phyloP scores from a whole-genome alignment of 2,113 vertebrate species.

The Spea multiplicata region DNA sequence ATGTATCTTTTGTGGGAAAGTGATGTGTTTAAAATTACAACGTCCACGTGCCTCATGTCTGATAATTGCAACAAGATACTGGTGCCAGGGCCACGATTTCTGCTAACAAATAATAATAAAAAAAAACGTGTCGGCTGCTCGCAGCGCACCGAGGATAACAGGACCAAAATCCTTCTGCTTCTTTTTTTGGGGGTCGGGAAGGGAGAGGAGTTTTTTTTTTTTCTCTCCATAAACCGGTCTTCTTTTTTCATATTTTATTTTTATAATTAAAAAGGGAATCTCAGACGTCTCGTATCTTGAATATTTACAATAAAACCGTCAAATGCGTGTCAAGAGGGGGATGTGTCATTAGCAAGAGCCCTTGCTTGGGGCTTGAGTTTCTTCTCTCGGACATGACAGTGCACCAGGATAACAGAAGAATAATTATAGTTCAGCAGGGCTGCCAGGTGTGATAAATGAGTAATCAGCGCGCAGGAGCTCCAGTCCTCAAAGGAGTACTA shows the following conservation, averaged over 20 bases:
- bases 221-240: constrained; percentile 50
- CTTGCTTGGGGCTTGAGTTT: constrained; percentile 57
- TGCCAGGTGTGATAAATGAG: constrained; percentile 99
- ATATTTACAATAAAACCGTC: constrained; percentile 80
- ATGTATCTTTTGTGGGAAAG: constrained; percentile 70
- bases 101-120: constrained; percentile 58
- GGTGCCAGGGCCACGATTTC: constrained; percentile 53
- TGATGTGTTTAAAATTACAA: constrained; percentile 61
- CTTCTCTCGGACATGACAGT: constrained; percentile 96
- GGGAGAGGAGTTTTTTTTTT: constrained; percentile 50
- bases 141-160: constrained; percentile 58
- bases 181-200: constrained; percentile 48
- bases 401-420: constrained; percentile 95
- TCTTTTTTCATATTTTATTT: constrained; percentile 53
- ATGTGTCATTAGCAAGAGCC: constrained; percentile 81
- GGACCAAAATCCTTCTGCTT: constrained; percentile 60
- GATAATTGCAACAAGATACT: constrained; percentile 72
- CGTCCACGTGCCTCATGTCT: constrained; percentile 64
- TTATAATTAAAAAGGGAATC: constrained; percentile 83
- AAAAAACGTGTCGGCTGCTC: constrained; percentile 64
- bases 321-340: constrained; percentile 77
- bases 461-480: constrained; percentile 94
- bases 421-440: constrained; percentile 99
- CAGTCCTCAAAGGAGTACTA: constrained; percentile 96
- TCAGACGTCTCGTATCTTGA: constrained; percentile 79